These are phyloP conservation scores for Morbakka virulenta DNA, from an alignment of 30 jellyfish, hydroid and myxozoan species.

Conservation along the genomic window DNA sequence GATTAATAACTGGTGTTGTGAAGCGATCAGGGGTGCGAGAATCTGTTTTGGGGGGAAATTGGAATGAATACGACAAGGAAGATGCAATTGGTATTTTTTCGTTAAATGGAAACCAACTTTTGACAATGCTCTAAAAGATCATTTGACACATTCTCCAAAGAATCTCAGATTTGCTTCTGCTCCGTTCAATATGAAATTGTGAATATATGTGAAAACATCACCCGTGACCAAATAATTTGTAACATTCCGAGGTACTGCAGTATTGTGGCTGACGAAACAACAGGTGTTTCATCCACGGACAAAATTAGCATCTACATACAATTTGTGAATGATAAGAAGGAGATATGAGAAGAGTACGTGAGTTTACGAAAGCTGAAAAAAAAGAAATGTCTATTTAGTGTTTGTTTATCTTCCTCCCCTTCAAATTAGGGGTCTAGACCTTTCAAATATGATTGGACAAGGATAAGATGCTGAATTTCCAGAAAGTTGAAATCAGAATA, in stretches of 20 bases:
- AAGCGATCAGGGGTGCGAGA: slow-evolving; percentile 28
- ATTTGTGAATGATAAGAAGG: too few species aligned
- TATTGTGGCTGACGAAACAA: slow-evolving; percentile 4
- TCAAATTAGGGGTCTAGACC: slow-evolving; percentile 39
- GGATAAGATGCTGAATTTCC: slow-evolving; percentile 53
- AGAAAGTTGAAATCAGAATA: slow-evolving; percentile 43
- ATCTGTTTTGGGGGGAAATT: slow-evolving; percentile 26
- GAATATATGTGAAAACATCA: too few species aligned
- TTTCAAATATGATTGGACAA: slow-evolving; percentile 34
- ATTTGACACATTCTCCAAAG: too few species aligned
- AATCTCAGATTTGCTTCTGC: too few species aligned
- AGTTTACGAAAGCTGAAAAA: slow-evolving; percentile 30
- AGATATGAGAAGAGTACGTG: slow-evolving; percentile 49
- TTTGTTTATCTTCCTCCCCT: slow-evolving; percentile 48
- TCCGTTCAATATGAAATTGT: too few species aligned
- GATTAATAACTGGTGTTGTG: slow-evolving; percentile 20
- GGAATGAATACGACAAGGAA: slow-evolving; percentile 32
- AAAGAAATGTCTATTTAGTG: slow-evolving; percentile 29
- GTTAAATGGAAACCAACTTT: too few species aligned
- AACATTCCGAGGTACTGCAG: slow-evolving; percentile 46
- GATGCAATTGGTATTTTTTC: background rate
- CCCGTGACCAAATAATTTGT: slow-evolving; percentile 45
- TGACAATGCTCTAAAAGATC: too few species aligned
- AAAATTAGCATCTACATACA: slow-evolving; percentile 52
- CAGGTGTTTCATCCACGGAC: slow-evolving; percentile 3